Evolutionary conservation across 2,113 vertebrate species (phyloP), one percentile per base, ranked within the genome.

Genomic region (Calonectris borealis): DNA sequence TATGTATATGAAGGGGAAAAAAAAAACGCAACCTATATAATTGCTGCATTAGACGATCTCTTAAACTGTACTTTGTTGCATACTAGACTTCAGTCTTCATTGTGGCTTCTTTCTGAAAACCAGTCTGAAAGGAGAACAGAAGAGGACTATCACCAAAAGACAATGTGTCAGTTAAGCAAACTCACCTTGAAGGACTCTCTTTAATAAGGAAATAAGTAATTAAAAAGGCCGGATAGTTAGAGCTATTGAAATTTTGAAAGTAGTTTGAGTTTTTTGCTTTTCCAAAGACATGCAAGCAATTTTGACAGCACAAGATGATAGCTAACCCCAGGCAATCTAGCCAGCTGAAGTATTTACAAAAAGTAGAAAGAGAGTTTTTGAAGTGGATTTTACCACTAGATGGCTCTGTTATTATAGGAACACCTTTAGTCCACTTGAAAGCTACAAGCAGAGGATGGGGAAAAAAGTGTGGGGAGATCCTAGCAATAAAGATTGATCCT

Each of bases 381-480:
- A 69, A 84, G 49, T 52, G 7, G 18, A 10, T 72, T 90, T 83
- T 66, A 26, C 97, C 97, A 90, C 94, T 98, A 98, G 97, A 49
- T 98, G 97, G 97, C 96, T 57, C 86, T 95, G 36, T 95, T 94
- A 62, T 26, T 85, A 64, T 17, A 80, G 81, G 52, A 95, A 93
- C 26, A 32, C 24, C 34, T 77, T 27, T 15, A 73, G 91, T 51
- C 58, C 26, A 3, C 54, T 81, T 25, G 52, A 66, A 38, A 38
- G 65, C 72, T 80, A 9, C 25, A 34, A 69, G 86, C 44, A 61
- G 55, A 90, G 60, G 31, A 36, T 14, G 52, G 69, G 69, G 24
- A 79, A 78, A 25, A 61, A 76, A 54, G 73, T 11, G 18, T 19
- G 31, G 18, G n/a, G 38, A 82, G 38, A 69, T 19, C 12, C 29